Percentiles rank a stretch among this genome's conserved stretches.
phyloP scores from a whole-genome alignment of 2,888 invertebrate genomes.

The Drosophila picticornis region DNA sequence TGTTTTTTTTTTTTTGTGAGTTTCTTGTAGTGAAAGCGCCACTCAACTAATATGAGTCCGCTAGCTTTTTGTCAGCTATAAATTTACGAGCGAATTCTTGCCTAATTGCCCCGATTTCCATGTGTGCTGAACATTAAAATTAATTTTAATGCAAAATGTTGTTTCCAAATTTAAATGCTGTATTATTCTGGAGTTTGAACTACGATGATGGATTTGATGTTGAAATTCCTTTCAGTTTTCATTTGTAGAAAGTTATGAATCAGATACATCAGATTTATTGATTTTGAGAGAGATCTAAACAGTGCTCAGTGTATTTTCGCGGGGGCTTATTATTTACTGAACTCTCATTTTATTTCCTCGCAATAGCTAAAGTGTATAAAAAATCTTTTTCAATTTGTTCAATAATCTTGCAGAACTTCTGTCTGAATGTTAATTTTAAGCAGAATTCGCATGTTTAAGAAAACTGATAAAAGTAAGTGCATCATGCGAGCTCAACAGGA shows the following conservation, averaged over 20 bases:
- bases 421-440: too few relatives aligned
- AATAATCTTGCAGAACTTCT: too few relatives aligned
- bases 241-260: not conserved
- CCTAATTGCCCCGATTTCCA: conserved; percentile 58
- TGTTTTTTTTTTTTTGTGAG: conserved; percentile 8
- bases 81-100: conserved; percentile 47
- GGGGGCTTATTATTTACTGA: not conserved
- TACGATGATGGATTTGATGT: not conserved
- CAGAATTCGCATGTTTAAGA: not conserved
- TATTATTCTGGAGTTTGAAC: not conserved
- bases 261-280: not conserved
- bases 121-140: not conserved
- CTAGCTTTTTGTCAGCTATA: conserved; percentile 25
- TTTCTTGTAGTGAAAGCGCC: conserved; percentile 62
- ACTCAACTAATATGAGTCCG: conserved; percentile 34
- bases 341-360: not conserved
- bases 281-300: not conserved
- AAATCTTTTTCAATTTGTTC: not conserved
- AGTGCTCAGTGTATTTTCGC: not conserved
- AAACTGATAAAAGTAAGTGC: not conserved
- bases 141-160: not conserved
- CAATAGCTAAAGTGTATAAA: not conserved
- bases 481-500: too few relatives aligned
- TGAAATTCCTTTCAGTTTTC: not conserved
- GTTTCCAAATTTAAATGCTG: not conserved